These are phyloP conservation scores for Channa maculata DNA, from an alignment of 2,113 vertebrate genomes.

Conservation along the genomic window DNA sequence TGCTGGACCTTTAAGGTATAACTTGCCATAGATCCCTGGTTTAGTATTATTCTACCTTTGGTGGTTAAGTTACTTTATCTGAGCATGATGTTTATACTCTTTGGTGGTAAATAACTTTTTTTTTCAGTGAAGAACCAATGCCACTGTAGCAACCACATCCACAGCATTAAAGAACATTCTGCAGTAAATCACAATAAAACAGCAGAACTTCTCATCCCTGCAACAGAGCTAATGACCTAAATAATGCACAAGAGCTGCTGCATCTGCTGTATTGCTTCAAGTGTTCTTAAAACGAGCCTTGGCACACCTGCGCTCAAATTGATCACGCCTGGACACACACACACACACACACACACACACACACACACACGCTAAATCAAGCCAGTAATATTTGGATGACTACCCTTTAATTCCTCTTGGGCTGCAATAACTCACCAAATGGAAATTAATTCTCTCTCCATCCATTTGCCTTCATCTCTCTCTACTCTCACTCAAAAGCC, in stretches of 20 bases:
- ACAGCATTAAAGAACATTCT: not conserved
- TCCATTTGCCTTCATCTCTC: not conserved
- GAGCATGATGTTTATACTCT: too few species aligned
- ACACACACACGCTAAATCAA: constrained; percentile 40
- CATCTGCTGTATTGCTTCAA: constrained; percentile 38
- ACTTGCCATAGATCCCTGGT: too few species aligned
- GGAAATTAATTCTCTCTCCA: constrained; percentile 23
- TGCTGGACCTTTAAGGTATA: too few species aligned
- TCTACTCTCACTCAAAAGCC: not conserved
- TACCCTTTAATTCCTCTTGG: constrained; percentile 53
- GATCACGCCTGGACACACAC: constrained; percentile 21
- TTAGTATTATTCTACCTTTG: too few species aligned
- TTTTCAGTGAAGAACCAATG: not conserved
- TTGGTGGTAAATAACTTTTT: too few species aligned
- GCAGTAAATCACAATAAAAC: constrained; percentile 22
- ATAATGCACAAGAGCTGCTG: constrained; percentile 48
- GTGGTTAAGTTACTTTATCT: too few species aligned
- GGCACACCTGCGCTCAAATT: constrained; percentile 34
- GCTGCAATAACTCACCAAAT: constrained; percentile 49
- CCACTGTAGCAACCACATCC: not conserved
- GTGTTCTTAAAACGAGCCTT: constrained; percentile 35
- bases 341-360: constrained; percentile 30
- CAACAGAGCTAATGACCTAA: constrained; percentile 48
- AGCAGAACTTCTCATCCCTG: constrained; percentile 34
- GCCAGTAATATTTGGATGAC: constrained; percentile 44